Evolutionary conservation across 2,797 vertebrate genomes (phyloP).

Genomic region (Sciurus carolinensis): DNA sequence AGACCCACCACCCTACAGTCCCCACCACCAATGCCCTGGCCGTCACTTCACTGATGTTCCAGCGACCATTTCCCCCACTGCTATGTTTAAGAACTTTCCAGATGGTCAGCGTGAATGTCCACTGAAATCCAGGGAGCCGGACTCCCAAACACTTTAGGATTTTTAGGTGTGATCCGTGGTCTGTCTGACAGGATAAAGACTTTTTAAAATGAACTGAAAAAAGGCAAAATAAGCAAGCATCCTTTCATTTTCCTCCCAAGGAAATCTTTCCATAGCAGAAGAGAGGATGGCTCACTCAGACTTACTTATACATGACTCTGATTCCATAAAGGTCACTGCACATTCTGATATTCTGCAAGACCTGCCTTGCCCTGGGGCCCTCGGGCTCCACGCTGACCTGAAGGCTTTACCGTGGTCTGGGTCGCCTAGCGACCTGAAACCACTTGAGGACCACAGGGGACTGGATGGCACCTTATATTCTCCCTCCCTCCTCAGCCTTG

Average conservation of each 20-base stretch:
- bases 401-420: neutral
- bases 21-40: neutral
- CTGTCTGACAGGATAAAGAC: neutral
- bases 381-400: conserved; percentile 28
- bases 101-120: neutral
- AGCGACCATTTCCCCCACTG: neutral
- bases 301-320: neutral
- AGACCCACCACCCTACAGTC: neutral
- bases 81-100: conserved; percentile 5
- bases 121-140: neutral
- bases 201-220: neutral
- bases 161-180: neutral
- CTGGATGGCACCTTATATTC: conserved; percentile 5
- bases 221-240: neutral
- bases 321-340: neutral
- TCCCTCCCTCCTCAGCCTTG: neutral
- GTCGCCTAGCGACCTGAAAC: conserved; percentile 62
- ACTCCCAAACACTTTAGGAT: neutral
- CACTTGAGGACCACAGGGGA: neutral
- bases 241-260: neutral
- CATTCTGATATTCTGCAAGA: neutral
- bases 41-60: neutral
- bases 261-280: neutral
- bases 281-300: neutral
- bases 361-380: neutral